phyloP scores from a whole-genome alignment of 1,140 invertebrate genomes.

The Drosophila repleta region DNA sequence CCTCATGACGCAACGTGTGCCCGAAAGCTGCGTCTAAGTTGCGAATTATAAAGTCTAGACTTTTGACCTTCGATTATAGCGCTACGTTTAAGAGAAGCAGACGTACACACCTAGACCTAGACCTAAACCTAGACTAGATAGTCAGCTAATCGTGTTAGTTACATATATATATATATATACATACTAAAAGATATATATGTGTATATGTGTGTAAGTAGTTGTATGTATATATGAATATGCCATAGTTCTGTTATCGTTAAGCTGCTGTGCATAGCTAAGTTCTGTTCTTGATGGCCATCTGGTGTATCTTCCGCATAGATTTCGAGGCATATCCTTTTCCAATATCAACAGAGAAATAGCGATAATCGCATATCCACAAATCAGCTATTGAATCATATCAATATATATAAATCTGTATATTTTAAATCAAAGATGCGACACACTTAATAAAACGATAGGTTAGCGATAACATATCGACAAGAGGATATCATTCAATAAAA shows the following conservation, averaged over 20 bases:
- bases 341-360: conserved; percentile 22
- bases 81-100: background rate
- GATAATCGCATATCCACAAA: background rate
- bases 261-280: conserved; percentile 63
- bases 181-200: conserved; percentile 13
- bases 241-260: conserved; percentile 45
- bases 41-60: conserved; percentile 11
- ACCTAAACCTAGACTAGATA: conserved; percentile 31
- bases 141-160: conserved; percentile 23
- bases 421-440: background rate
- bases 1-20: conserved; percentile 82
- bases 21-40: conserved; percentile 79
- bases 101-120: background rate
- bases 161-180: too few species aligned
- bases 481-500: background rate
- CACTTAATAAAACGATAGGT: background rate
- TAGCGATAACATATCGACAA: conserved; percentile 1
- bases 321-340: conserved; percentile 52
- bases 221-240: conserved; percentile 16
- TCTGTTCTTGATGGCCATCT: background rate
- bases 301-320: conserved; percentile 16
- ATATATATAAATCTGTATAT: background rate
- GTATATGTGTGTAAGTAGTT: conserved; percentile 32
- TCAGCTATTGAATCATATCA: background rate
- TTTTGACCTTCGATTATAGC: background rate